Conservation (phyloP, 1,140 invertebrate genomes). For the Temnothorax longispinosus region DNA sequence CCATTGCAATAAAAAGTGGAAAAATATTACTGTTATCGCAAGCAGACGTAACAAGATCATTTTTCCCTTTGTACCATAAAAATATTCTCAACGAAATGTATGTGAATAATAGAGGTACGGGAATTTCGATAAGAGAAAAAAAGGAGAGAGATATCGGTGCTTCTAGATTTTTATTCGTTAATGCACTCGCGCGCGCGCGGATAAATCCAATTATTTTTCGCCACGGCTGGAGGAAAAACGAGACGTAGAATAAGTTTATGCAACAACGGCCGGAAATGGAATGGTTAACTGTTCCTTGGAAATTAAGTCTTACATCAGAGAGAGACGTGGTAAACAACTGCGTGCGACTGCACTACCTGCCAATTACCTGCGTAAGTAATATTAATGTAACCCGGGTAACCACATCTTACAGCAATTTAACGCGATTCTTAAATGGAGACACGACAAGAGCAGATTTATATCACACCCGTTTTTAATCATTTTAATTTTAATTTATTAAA, state of each 20-base stretch:
- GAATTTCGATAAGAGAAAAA: background rate
- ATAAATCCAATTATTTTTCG: slow-evolving; percentile 33
- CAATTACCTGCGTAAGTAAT: slow-evolving; percentile 10
- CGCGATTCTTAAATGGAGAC: background rate
- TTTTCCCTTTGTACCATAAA: background rate
- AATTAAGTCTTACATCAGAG: slow-evolving; percentile 16
- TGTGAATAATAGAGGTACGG: background rate
- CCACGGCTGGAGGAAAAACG: slow-evolving; percentile 2
- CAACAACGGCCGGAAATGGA: slow-evolving; percentile 32
- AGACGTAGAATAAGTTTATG: slow-evolving; percentile 1
- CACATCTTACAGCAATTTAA: background rate
- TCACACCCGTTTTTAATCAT: background rate
- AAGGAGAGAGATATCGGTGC: background rate
- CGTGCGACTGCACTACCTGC: background rate
- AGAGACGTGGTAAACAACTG: background rate
- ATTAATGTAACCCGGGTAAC: background rate
- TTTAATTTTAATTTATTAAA: background rate
- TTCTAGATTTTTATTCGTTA: background rate
- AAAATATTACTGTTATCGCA: background rate
- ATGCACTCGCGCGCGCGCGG: background rate
- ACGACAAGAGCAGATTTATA: background rate
- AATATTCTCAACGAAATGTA: background rate
- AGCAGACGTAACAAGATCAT: slow-evolving; percentile 4
- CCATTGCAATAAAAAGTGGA: background rate
- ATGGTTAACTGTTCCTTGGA: slow-evolving; percentile 7